Evolutionary conservation across 2,888 invertebrate species (phyloP), one percentile per base, ranked within the genome.

Genomic region (Drosophila tanythrix): DNA sequence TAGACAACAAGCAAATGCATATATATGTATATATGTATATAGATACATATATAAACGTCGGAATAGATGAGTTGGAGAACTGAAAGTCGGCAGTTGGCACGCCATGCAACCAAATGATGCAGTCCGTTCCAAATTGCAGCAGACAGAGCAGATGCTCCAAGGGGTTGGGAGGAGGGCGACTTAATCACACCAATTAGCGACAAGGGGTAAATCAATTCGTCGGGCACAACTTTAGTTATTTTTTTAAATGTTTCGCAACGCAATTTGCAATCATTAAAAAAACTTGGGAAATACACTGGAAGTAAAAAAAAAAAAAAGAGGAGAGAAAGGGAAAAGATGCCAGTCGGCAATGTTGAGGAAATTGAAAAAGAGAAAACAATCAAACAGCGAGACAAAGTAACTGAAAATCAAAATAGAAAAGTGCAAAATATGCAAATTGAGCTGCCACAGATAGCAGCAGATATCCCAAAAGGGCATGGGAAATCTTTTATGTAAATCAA

Each of bases 361-460:
- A 80, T 63, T 55, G 56, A 56, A 76, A 58, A 51, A 52, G 66
- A 66, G 50, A 62, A 36, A 59, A 53, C 36, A 63, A 56, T 67
- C 38, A 52, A 46, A 29, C 29, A 29, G 15, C 50, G 57, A 59
- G 13, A n/a, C 36, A 72, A 43, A 46, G 15, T 59, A 48, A 60
- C 71, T 55, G 60, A 53, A 70, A 70, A 70, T 46, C 46, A 27
- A 55, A 67, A 29, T 29, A 40, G 8, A 63, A 55, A 60, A 60
- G 48, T 18, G 25, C 25, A 50, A 50, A 21, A 70, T 70, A 82
- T 82, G 82, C 69, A 74, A 82, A 84, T 79, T 74, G 71, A 27
- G 59, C 64, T 78, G 57, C 25, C 27, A 29, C 31, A 70, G 27
- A 55, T 46, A 38, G 35, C 21, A 33, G 31, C 55, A 67, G 43